phyloP scores from a whole-genome alignment of 2,888 invertebrate species.

The Agrotis puta region DNA sequence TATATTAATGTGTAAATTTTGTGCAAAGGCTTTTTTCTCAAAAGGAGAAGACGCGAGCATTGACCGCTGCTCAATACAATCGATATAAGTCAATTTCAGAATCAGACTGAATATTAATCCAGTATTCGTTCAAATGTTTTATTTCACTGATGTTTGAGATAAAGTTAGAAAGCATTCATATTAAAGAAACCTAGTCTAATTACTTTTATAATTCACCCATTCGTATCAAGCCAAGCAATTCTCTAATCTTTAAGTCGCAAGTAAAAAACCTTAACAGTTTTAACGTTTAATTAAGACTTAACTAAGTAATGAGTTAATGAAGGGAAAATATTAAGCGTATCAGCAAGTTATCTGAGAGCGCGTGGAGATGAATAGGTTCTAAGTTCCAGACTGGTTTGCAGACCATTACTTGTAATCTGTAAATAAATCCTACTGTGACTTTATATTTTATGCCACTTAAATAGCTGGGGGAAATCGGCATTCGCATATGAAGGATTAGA shows the following conservation, averaged over 20 bases:
- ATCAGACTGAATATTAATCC: no score
- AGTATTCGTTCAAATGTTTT: no score
- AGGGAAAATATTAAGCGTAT: constrained; percentile 65
- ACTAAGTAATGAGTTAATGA: constrained; percentile 66
- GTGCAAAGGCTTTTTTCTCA: no score
- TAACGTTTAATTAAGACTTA: constrained; percentile 58
- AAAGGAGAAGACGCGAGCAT: no score
- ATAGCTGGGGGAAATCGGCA: constrained; percentile 15
- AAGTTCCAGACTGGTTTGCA: constrained; percentile 46
- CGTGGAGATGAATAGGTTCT: constrained; percentile 58
- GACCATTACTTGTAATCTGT: constrained; percentile 53
- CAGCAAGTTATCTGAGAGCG: constrained; percentile 55
- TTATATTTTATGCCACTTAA: constrained; percentile 42
- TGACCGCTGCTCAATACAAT: no score
- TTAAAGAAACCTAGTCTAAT: neutral
- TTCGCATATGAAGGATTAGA: neutral
- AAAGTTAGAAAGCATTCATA: neutral
- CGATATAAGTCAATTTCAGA: no score
- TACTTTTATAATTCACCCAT: constrained; percentile 22
- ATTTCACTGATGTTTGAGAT: no score
- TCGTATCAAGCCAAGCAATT: constrained; percentile 17
- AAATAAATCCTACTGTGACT: constrained; percentile 42
- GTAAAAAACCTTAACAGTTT: constrained; percentile 43
- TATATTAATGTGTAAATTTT: no score
- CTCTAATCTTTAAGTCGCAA: constrained; percentile 27